These are phyloP conservation scores for Herpetotheres cachinnans DNA, from an alignment of 2,113 vertebrate genomes.

Conservation along the genomic window DNA sequence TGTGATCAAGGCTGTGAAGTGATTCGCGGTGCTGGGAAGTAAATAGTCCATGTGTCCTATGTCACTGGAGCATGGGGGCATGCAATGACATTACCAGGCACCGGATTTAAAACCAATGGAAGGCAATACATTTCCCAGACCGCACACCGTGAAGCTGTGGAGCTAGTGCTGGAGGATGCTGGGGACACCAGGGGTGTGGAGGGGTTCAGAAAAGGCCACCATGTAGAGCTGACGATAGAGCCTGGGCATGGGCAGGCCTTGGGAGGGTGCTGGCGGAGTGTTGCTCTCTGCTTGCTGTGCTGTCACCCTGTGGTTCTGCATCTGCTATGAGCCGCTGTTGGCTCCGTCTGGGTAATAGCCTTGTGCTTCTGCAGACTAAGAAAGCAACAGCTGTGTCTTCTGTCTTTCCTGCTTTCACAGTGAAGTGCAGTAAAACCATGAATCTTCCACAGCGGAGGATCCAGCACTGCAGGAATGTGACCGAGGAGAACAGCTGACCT, in stretches of 20 bases:
- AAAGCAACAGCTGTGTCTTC: neutral
- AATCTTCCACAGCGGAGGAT: neutral
- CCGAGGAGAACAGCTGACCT: neutral
- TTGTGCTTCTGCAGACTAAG: neutral
- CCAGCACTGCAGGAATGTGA: neutral
- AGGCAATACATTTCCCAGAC: neutral
- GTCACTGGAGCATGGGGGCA: neutral
- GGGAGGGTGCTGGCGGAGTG: neutral
- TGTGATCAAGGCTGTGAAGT: neutral
- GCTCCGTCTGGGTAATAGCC: neutral
- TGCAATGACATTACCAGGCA: neutral
- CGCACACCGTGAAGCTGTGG: neutral
- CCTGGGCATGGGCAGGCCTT: neutral
- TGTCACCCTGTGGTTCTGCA: neutral
- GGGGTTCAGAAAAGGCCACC: neutral
- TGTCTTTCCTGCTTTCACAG: neutral
- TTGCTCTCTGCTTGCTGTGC: neutral
- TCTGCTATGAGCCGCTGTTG: accelerated
- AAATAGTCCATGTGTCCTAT: neutral
- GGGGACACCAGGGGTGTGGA: neutral
- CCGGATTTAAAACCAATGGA: neutral
- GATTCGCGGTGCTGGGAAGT: neutral
- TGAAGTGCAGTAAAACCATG: conserved; percentile 28
- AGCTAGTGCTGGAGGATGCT: neutral
- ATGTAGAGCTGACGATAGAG: neutral